A percentile compares a stretch with the other conserved stretches of the same genome.
phyloP scores from a whole-genome alignment of 2,888 invertebrate genomes.

The Lasioglossum pauxillum region DNA sequence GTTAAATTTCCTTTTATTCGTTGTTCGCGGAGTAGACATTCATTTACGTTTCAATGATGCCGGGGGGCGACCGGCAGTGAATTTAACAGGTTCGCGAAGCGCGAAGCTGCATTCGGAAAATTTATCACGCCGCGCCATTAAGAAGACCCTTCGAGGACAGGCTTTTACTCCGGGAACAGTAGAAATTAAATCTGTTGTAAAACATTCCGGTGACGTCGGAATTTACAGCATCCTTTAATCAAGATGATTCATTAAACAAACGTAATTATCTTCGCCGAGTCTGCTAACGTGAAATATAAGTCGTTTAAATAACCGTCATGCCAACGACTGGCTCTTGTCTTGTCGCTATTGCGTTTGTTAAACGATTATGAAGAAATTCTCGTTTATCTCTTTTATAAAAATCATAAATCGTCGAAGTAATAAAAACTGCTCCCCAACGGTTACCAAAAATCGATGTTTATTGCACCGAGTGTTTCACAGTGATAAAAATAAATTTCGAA shows the following conservation, averaged over 20 bases:
- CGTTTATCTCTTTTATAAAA: no score
- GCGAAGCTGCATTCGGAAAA: slow-evolving; percentile 15
- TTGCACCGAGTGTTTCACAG: background rate
- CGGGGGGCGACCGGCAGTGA: background rate
- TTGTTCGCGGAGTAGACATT: background rate
- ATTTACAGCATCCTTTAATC: slow-evolving; percentile 34
- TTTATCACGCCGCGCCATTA: slow-evolving; percentile 42
- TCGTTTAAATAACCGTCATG: background rate
- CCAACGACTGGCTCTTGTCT: background rate
- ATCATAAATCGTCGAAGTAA: no score
- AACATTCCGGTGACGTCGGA: slow-evolving; percentile 21
- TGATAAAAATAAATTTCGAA: background rate
- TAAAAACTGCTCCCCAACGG: no score
- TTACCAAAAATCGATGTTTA: background rate
- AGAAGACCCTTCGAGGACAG: slow-evolving; percentile 7
- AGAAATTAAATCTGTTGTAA: slow-evolving; percentile 49
- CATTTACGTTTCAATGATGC: slow-evolving; percentile 24
- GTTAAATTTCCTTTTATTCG: slow-evolving; percentile 38
- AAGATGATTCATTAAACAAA: slow-evolving; percentile 28
- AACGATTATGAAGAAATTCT: no score
- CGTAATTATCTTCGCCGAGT: background rate
- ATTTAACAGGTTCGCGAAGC: slow-evolving; percentile 14
- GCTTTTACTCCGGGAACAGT: background rate
- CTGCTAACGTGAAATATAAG: no score
- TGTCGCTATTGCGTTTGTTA: background rate